Conservation (phyloP, 2,113 vertebrate species). For the Tenrec ecaudatus region DNA sequence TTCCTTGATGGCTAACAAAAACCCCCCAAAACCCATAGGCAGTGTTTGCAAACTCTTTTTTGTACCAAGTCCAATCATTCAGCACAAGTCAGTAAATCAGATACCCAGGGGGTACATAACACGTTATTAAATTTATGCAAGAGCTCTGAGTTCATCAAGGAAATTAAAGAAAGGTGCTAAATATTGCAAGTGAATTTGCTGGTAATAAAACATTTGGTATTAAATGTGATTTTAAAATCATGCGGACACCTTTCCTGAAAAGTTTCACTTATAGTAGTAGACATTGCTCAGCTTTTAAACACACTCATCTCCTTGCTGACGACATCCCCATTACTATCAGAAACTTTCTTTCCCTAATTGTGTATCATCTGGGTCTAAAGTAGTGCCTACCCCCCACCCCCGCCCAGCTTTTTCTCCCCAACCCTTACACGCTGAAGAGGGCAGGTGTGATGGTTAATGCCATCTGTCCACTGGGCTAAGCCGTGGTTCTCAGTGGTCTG, state of each 20-base stretch:
- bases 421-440: neutral
- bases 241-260: neutral
- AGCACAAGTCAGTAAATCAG: slow-evolving; percentile 71
- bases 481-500: neutral
- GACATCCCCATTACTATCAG: slow-evolving; percentile 16
- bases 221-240: slow-evolving; percentile 60
- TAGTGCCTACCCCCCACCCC: no score
- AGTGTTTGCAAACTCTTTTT: slow-evolving; percentile 61
- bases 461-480: neutral
- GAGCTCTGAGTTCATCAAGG: slow-evolving; percentile 76
- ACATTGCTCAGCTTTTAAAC: neutral
- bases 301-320: slow-evolving; percentile 11
- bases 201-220: slow-evolving; percentile 54
- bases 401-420: no score
- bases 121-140: slow-evolving; percentile 76
- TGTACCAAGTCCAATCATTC: slow-evolving; percentile 53
- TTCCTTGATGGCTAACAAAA: slow-evolving; percentile 60
- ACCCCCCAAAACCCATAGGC: slow-evolving; percentile 31
- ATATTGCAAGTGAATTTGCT: slow-evolving; percentile 51
- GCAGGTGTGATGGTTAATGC: neutral
- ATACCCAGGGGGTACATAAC: slow-evolving; percentile 67
- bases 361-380: neutral
- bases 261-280: slow-evolving; percentile 20
- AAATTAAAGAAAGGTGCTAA: slow-evolving; percentile 74
- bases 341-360: neutral